Conservation (phyloP, 2,113 vertebrate species). For the Oreochromis tanganicae region DNA sequence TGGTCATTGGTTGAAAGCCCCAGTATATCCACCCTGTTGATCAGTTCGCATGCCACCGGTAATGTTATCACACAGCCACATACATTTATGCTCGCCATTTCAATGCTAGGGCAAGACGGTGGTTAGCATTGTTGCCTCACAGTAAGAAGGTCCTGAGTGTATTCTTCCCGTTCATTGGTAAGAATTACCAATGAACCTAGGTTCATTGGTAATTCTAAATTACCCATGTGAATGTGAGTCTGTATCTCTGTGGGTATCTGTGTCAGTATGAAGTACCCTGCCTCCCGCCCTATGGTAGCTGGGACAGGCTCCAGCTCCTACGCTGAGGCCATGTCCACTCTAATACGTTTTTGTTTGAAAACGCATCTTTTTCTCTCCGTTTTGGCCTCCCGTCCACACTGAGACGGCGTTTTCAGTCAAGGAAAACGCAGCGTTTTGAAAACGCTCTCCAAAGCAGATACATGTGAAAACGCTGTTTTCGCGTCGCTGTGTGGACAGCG, state of each 20-base stretch:
- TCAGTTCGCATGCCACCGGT: not conserved
- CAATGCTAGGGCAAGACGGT: not conserved
- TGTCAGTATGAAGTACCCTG: not conserved
- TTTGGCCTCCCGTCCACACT: not conserved
- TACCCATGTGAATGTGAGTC: not conserved
- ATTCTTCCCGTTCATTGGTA: too few species aligned
- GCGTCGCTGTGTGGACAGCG: not conserved
- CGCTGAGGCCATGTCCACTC: not conserved
- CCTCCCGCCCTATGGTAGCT: not conserved
- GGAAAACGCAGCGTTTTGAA: not conserved
- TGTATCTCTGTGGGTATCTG: not conserved
- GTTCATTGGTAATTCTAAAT: not conserved
- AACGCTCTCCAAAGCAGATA: not conserved
- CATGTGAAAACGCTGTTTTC: not conserved
- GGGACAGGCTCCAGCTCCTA: not conserved
- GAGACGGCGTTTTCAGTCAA: not conserved
- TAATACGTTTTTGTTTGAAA: rapidly evolving
- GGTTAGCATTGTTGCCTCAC: not conserved
- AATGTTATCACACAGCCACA: rapidly evolving
- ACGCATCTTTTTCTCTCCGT: not conserved
- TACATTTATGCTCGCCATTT: rapidly evolving
- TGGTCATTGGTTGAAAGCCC: not conserved
- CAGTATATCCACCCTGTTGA: rapidly evolving
- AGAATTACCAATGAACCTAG: not conserved
- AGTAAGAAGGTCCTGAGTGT: not conserved